These are phyloP conservation scores for Parnassius mnemosyne DNA, from an alignment of 2,888 invertebrate genomes.

Conservation along the genomic window DNA sequence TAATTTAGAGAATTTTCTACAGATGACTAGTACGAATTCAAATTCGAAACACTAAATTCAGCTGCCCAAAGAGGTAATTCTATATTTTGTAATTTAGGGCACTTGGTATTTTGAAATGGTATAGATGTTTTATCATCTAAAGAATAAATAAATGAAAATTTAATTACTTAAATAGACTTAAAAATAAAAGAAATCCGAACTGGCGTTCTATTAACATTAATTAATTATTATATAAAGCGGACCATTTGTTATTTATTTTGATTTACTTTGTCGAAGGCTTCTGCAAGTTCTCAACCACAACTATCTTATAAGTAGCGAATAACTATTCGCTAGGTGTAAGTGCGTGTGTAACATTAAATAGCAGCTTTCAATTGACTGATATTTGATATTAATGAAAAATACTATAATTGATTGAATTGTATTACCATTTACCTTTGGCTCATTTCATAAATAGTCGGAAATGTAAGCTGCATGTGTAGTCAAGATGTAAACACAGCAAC, in stretches of 20 bases:
- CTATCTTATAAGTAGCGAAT: too few relatives aligned
- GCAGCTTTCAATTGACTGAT: too few relatives aligned
- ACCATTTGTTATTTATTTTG: neutral
- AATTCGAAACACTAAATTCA: constrained; percentile 29
- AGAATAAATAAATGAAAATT: too few relatives aligned
- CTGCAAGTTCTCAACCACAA: neutral
- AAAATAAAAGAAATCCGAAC: neutral
- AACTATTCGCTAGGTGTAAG: too few relatives aligned
- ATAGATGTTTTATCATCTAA: neutral
- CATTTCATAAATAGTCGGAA: too few relatives aligned
- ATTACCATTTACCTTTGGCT: too few relatives aligned
- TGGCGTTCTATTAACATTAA: neutral
- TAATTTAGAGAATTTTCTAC: constrained; percentile 36
- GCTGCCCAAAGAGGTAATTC: constrained; percentile 4
- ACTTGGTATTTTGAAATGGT: constrained; percentile 20
- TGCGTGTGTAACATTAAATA: too few relatives aligned
- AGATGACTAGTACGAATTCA: constrained; percentile 52
- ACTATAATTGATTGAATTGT: too few relatives aligned
- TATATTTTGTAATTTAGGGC: neutral
- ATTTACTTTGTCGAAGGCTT: neutral
- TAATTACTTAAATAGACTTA: neutral
- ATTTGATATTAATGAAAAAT: too few relatives aligned
- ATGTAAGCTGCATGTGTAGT: too few relatives aligned
- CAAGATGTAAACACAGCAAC: too few relatives aligned
- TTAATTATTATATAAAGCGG: neutral